Base-by-base conservation (phyloP, 2,797 vertebrate genomes). In the Platalea minor region DNA sequence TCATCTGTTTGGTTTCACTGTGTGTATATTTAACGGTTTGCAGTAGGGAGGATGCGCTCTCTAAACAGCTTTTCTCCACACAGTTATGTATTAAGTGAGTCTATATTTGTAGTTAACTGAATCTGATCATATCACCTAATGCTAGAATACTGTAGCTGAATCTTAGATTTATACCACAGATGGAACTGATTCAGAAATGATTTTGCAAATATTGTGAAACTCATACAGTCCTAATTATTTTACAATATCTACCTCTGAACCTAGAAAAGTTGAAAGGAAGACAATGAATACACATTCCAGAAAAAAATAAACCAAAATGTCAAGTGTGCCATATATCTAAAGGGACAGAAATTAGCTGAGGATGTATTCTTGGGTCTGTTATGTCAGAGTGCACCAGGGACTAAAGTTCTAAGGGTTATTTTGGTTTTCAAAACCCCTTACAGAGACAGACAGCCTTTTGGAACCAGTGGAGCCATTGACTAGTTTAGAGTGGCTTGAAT, bases 1-100 rank as follows among this genome's bases (percentile, higher is more conserved):
- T 96, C 60, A 80, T 90, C 73, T 82, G 10, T 88, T 95, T 91
- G 85, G 35, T 95, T 94, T 96, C 48, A 67, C 54, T 89, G 37
- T 48, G 69, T 65, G 45, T 57, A 20, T 76, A 43, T 95, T 95
- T 95, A 89, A 77, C 61, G 90, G 90, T 91, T 89, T 96, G 78
- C 46, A 81, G 25, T 17, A 69, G 75, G 59, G 83, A 91, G 0
- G 3, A 84, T 76, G 35, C 18, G 51, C 54, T 78, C 87, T 89
- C 91, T 54, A 88, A 89, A 84, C 61, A 88, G 33, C 21, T 89
- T 78, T 96, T 87, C 61, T 91, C 75, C 69, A 78, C 51, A 35
- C 2, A 59, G n/a, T 90, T 93, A 29, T 77, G 28, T 64, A 76
- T 90, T 68, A 60, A 84, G 33, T 39, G 84, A 80, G 45, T 65